A percentile compares a stretch with the other conserved stretches of the same genome.
phyloP scores from a whole-genome alignment of 2,888 invertebrate genomes.

The Archips xylosteana region DNA sequence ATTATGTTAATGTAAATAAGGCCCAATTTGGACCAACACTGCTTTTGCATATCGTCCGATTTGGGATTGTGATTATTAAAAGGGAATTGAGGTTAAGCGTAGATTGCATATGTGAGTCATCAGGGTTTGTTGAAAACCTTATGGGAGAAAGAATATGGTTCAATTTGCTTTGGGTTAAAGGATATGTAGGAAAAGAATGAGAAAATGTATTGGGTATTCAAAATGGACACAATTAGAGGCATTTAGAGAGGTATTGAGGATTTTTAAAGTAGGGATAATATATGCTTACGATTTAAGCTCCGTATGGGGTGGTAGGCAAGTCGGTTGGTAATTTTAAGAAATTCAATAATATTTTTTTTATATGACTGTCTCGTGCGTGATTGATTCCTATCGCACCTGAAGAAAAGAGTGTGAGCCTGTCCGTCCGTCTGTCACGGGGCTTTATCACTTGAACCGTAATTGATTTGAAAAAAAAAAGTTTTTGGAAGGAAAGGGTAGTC shows the following conservation, averaged over 20 bases:
- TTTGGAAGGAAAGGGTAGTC: no score
- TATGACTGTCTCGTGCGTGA: no score
- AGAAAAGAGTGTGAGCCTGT: no score
- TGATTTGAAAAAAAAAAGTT: no score
- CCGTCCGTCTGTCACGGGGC: no score
- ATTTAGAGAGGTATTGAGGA: conserved; percentile 1
- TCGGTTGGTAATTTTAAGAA: no score
- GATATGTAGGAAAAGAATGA: conserved; percentile 2
- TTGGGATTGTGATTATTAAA: conserved; percentile 29
- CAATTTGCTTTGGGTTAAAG: background rate
- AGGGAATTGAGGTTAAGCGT: conserved; percentile 35
- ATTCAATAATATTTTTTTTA: no score
- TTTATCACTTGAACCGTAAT: no score
- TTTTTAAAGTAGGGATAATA: background rate
- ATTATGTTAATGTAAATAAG: background rate
- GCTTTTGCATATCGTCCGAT: background rate
- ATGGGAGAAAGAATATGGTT: background rate
- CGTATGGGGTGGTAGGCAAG: background rate
- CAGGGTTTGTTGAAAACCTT: background rate
- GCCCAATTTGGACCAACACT: background rate
- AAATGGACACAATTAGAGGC: conserved; percentile 25
- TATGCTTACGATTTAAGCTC: background rate
- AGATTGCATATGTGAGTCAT: conserved; percentile 14
- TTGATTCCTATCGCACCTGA: no score
- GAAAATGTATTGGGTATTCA: conserved; percentile 24